These are phyloP conservation scores for Hippolais icterina DNA, from an alignment of 2,113 vertebrate genomes.

Conservation along the genomic window DNA sequence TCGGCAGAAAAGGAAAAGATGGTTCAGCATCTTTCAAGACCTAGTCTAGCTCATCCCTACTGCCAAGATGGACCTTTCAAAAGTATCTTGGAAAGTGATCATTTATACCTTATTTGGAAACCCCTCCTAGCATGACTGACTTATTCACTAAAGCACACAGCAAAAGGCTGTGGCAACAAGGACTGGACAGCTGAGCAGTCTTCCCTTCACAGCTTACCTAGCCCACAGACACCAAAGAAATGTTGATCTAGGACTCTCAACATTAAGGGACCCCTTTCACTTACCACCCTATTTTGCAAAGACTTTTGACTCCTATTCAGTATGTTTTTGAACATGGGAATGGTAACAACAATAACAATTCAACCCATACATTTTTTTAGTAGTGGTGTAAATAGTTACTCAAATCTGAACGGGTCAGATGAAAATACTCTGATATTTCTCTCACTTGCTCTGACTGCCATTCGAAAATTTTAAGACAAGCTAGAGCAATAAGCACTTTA, in stretches of 20 bases:
- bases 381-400: background rate
- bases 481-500: background rate
- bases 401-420: background rate
- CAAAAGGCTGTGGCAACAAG: background rate
- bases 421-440: background rate
- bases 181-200: background rate
- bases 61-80: background rate
- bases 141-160: background rate
- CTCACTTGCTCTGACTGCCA: slow-evolving; percentile 5
- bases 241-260: background rate
- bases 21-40: background rate
- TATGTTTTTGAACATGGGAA: background rate
- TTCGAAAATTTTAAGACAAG: background rate
- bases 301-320: background rate
- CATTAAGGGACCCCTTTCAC: background rate
- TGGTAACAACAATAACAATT: background rate
- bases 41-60: background rate
- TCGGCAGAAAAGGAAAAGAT: background rate
- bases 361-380: background rate
- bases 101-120: background rate
- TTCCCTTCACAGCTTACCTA: background rate
- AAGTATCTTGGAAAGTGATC: background rate
- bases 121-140: background rate
- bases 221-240: background rate
- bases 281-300: background rate